These are phyloP conservation scores for Rhabdomys pumilio DNA, from an alignment of 2,797 vertebrate species.

Conservation along the genomic window DNA sequence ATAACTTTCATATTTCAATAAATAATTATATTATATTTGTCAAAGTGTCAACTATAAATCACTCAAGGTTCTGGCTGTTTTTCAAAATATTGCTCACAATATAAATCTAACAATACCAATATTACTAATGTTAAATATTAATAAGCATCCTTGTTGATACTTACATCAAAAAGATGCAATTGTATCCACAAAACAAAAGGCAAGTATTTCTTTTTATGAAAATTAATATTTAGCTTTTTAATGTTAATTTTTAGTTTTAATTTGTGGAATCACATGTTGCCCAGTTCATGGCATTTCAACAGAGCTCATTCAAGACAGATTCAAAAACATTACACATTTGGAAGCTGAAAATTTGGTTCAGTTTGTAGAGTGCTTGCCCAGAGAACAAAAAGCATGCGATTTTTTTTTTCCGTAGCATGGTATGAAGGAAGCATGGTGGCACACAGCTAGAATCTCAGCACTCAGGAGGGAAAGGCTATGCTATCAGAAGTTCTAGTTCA, in stretches of 20 bases:
- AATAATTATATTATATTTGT: background rate
- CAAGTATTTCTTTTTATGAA: background rate
- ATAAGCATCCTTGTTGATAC: background rate
- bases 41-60: background rate
- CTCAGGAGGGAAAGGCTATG: background rate
- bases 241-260: background rate
- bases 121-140: background rate
- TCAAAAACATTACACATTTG: background rate
- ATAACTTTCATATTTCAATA: constrained; percentile 31
- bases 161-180: background rate
- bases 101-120: background rate
- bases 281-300: background rate
- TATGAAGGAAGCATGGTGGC: background rate
- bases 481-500: background rate
- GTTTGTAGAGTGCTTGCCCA: background rate
- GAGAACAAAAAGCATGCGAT: background rate
- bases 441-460: too few species aligned
- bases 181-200: background rate
- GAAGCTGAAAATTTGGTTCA: background rate
- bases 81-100: constrained; percentile 23
- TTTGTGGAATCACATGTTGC: background rate
- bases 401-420: too few species aligned
- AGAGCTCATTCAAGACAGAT: background rate
- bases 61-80: background rate
- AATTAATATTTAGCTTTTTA: constrained; percentile 18